Base-by-base conservation (phyloP, 2,113 vertebrate genomes). In the Poecile atricapillus region DNA sequence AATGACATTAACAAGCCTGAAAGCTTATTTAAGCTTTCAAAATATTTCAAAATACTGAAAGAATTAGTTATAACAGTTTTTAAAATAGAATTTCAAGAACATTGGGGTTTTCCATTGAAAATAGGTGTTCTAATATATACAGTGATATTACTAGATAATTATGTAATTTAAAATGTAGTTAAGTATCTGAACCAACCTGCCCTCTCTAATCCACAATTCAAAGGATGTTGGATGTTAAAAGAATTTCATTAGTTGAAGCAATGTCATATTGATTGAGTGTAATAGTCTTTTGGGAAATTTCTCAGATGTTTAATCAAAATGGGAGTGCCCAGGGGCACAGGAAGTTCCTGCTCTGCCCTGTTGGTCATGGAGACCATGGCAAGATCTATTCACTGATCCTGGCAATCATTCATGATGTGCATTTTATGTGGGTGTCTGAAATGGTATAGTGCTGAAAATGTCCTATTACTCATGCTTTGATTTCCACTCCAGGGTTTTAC, bases 221-320 rank as follows among this genome's bases (percentile, higher is more conserved):
- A 91, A 87, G 79, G 86, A 78, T 90, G 52, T 70, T 93, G 93
- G 55, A 77, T 90, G 92, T 96, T 96, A 95, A 96, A 94, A 95
- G 94, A 95, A 87, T 93, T 94, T 96, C 9, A 53, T 93, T 96
- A 85, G 55, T 37, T 92, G 81, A 89, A 96, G 83, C 75, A 91
- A 89, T 95, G 93, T 92, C 94, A 84, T 95, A 83, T 96, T 97
- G 96, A 97, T 89, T 75, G 86, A 94, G 37, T 18, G 5, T 95
- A 97, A 96, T 73, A 83, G 84, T 84, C 88, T 96, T 95, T 73
- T 49, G 80, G 67, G 94, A 96, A 94, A 91, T 95, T 97, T 90
- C 88, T 97, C 43, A 90, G 89, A 91, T 68, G 65, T 97, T 96
- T 95, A 93, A 94, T 95, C 73, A 83, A 97, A 97, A 90, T 19